Evolutionary conservation across 2,888 invertebrate species (phyloP).

Genomic region (Bursaphelenchus okinawaensis): DNA sequence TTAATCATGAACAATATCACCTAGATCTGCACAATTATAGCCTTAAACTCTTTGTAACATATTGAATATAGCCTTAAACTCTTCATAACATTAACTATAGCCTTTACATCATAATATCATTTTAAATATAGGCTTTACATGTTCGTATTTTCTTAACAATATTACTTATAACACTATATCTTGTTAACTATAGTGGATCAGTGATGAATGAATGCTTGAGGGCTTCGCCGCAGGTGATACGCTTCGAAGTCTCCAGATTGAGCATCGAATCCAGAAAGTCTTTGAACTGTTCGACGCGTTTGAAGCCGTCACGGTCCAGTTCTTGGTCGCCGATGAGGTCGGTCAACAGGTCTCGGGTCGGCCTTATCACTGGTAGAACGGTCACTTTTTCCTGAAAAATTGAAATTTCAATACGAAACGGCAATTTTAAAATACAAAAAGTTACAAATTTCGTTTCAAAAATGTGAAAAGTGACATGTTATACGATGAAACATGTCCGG

Average conservation of each 20-base stretch:
- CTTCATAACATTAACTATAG: background rate
- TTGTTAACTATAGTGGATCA: slow-evolving; percentile 2
- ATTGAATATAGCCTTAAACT: background rate
- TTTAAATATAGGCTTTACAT: background rate
- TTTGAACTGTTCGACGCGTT: slow-evolving; percentile 64
- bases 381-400: slow-evolving; percentile 87
- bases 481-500: too few species aligned
- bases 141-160: background rate
- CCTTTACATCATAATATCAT: too few species aligned
- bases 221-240: slow-evolving; percentile 93
- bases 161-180: too few species aligned
- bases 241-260: slow-evolving; percentile 87
- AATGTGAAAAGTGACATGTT: too few species aligned
- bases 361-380: slow-evolving; percentile 76
- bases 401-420: too few species aligned
- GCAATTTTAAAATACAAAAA: too few species aligned
- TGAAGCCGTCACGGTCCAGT: slow-evolving; percentile 33
- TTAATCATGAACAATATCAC: background rate
- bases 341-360: slow-evolving; percentile 75
- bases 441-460: too few species aligned
- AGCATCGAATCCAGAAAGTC: slow-evolving; percentile 95
- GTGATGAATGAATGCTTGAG: slow-evolving; percentile 85
- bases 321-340: slow-evolving; percentile 85
- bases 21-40: background rate
- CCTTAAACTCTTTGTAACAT: background rate